These are phyloP conservation scores for Nasonia giraulti DNA, from an alignment of 1,140 invertebrate species.

Conservation along the genomic window DNA sequence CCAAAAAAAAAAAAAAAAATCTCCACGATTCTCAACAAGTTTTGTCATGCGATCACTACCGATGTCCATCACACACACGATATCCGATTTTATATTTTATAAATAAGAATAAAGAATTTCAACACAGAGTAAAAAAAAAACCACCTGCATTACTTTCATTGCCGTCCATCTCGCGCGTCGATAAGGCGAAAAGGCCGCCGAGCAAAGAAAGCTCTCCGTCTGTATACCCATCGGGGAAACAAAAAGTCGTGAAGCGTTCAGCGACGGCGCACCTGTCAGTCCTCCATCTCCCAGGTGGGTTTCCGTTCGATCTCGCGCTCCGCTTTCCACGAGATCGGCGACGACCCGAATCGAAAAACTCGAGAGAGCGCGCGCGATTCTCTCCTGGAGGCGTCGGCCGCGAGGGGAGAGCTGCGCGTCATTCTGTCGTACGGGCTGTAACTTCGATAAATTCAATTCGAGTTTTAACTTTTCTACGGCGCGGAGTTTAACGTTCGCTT, in stretches of 20 bases:
- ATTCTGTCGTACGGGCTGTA: not conserved
- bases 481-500: not conserved
- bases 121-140: not conserved
- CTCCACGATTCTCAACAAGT: not conserved
- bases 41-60: not conserved
- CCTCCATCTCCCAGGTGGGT: not conserved
- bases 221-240: not conserved
- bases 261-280: constrained; percentile 11
- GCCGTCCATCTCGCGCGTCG: not conserved
- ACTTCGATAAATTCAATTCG: not conserved
- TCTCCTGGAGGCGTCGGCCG: too few relatives aligned
- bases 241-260: not conserved
- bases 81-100: not conserved
- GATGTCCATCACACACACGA: not conserved
- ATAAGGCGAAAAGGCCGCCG: not conserved
- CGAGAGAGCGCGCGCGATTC: too few relatives aligned
- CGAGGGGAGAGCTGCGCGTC: not conserved
- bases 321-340: constrained; percentile 7
- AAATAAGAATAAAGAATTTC: not conserved
- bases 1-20: too few relatives aligned
- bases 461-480: too few relatives aligned
- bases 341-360: constrained; percentile 25
- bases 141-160: not conserved
- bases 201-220: not conserved
- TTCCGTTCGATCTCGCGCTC: constrained; percentile 17